Conservation (phyloP, 2,113 vertebrate species). For the Copsychus sechellarum region DNA sequence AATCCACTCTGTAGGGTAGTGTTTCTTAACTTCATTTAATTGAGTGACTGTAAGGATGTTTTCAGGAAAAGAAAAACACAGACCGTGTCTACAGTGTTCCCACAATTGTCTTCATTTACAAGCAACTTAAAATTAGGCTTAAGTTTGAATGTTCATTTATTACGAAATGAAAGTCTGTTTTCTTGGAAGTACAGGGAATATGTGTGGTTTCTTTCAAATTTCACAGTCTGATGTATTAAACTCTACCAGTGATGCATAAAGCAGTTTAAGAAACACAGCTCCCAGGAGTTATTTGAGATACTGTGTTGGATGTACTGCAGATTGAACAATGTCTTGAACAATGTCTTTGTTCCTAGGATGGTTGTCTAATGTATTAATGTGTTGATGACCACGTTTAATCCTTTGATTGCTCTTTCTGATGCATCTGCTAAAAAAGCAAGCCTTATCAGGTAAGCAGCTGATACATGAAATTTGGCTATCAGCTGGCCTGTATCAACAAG, state of each 20-base stretch:
- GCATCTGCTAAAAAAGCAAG: not conserved
- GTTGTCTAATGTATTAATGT: not conserved
- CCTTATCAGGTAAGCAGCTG: not conserved
- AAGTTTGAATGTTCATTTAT: constrained; percentile 21
- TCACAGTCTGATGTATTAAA: not conserved
- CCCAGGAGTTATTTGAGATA: not conserved
- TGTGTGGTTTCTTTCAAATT: constrained; percentile 19
- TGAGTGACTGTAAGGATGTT: not conserved
- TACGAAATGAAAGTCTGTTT: constrained; percentile 24
- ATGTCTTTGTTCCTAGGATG: not conserved
- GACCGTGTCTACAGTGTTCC: not conserved
- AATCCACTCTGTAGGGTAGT: not conserved
- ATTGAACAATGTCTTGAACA: not conserved
- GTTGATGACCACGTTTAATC: not conserved
- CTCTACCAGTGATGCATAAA: not conserved
- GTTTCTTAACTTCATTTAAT: not conserved
- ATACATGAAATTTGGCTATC: not conserved
- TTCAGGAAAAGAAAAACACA: not conserved
- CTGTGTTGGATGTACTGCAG: not conserved
- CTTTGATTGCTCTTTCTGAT: not conserved
- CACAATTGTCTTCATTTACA: constrained; percentile 45
- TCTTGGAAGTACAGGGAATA: not conserved
- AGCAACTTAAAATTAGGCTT: constrained; percentile 6
- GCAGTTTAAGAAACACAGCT: not conserved
- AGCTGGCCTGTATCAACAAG: not conserved